Percentiles rank a stretch among this genome's conserved stretches.
Conservation (phyloP, 1,140 invertebrate genomes). For the Drosophila santomea region DNA sequence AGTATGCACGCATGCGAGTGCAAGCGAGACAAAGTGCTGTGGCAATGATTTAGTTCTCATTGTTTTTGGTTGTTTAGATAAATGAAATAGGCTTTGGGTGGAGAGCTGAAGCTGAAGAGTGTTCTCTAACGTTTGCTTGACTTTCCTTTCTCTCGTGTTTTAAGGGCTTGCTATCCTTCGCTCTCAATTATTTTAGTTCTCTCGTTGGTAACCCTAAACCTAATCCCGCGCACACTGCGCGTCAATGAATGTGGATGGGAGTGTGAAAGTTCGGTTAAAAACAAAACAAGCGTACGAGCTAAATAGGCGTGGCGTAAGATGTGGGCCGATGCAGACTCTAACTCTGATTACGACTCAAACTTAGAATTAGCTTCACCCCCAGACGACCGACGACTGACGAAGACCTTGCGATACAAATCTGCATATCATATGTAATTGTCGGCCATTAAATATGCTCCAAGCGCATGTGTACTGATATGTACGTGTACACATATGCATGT, state of each 20-base stretch:
- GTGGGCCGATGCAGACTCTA: conserved; percentile 20
- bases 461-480: conserved; percentile 22
- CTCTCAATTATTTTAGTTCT: conserved; percentile 47
- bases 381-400: conserved; percentile 11
- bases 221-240: conserved; percentile 26
- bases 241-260: conserved; percentile 40
- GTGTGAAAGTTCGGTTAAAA: conserved; percentile 28
- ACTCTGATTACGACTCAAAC: conserved; percentile 22
- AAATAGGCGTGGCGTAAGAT: conserved; percentile 69
- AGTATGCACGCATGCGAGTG: conserved; percentile 20
- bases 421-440: conserved; percentile 49
- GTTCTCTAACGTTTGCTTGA: conserved; percentile 1
- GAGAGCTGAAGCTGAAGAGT: conserved; percentile 22
- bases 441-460: conserved; percentile 21
- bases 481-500: conserved; percentile 22
- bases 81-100: conserved; percentile 22
- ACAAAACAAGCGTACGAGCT: conserved; percentile 38
- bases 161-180: conserved; percentile 32
- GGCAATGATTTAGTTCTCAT: conserved; percentile 75
- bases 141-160: conserved; percentile 58
- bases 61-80: conserved; percentile 56
- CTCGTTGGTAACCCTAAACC: conserved; percentile 46
- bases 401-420: conserved; percentile 56
- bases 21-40: conserved; percentile 61
- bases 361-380: conserved; percentile 1